These are phyloP conservation scores for Acanthoscelides obtectus DNA, from an alignment of 2,888 invertebrate species.

Conservation along the genomic window DNA sequence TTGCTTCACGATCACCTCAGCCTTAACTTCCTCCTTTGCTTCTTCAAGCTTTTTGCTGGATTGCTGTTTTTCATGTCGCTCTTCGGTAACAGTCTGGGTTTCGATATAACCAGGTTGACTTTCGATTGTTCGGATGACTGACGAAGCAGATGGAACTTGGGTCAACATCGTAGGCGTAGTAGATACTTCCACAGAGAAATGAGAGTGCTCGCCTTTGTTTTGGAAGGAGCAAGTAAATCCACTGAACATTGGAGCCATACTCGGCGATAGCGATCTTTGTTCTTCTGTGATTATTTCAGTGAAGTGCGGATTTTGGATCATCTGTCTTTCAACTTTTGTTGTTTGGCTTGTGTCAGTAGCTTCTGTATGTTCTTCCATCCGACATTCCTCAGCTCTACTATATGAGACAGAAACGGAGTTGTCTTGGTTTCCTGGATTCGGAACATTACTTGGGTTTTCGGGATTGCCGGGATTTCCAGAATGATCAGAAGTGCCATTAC, in stretches of 20 bases:
- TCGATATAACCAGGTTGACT: conserved; percentile 22
- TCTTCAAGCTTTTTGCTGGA: conserved; percentile 18
- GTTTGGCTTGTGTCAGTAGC: conserved; percentile 20
- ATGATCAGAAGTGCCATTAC: not conserved
- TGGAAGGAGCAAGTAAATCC: conserved; percentile 38
- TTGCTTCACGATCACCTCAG: conserved; percentile 27
- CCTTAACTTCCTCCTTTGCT: conserved; percentile 11
- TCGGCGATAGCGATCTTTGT: conserved; percentile 9
- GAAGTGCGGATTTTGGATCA: conserved; percentile 22
- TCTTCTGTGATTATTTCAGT: conserved; percentile 16
- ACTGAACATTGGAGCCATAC: conserved; percentile 33
- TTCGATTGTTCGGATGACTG: conserved; percentile 26
- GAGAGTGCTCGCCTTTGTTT: conserved; percentile 36
- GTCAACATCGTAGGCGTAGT: conserved; percentile 34
- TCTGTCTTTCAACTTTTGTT: conserved; percentile 27
- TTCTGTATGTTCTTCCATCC: conserved; percentile 19
- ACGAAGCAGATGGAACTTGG: conserved; percentile 25
- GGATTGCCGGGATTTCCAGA: not conserved
- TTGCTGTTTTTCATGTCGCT: conserved; percentile 23
- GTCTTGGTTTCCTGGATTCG: not conserved
- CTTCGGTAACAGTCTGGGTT: conserved; percentile 32
- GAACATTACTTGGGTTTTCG: not conserved
- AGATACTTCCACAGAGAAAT: conserved; percentile 34
- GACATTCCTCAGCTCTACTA: conserved; percentile 20
- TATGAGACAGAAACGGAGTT: conserved; percentile 14